Base-by-base conservation (phyloP, 1,140 invertebrate genomes). In the Pseudomyrmex pallidus region DNA sequence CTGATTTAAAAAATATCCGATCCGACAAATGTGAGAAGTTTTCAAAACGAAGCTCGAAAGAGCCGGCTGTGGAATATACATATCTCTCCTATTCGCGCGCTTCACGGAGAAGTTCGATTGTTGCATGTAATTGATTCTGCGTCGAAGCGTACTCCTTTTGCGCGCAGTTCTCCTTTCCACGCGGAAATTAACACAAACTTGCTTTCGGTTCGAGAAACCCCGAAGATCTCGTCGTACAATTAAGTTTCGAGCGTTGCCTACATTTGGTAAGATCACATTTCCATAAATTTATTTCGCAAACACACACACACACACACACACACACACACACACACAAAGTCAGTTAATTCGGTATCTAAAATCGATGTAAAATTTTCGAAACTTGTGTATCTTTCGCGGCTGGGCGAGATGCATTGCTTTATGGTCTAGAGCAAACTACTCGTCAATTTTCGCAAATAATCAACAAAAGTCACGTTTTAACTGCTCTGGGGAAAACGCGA, bases 71-170 rank as follows among this genome's bases (percentile, higher is more conserved):
- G 61, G 10, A 57, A 78, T 70, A 70, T 35, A 59, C 70, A n/a
- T 78, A 64, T 78, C 76, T 78, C 44, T 68, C 61, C 72, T 62
- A 61, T 35, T 72, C 35, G 35, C 35, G 35, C 35, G 35, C 35
- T 35, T 35, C 35, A 22, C 63, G 63, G 50, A 5, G 25, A 56
- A 62, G 70, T 74, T 74, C 77, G 77, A 85, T 78, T 74, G 62
- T 82, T 82, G 61, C 67, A 22, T 59, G 72, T 86, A 86, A 86
- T 86, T 86, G 85, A 86, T 86, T 84, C 44, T 12, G 46, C 82
- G 56, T 50, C 61, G 74, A 86, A 50, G 25, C 67, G 61, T 66
- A 44, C 57, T 48, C 20, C 22, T 35, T 61, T 86, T 67, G 17
- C 35, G 17, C 35, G 22, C 62, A 64, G 25, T 84, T 54, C 35